phyloP scores from a whole-genome alignment of 2,888 invertebrate genomes.

The Cerastis rubricosa region DNA sequence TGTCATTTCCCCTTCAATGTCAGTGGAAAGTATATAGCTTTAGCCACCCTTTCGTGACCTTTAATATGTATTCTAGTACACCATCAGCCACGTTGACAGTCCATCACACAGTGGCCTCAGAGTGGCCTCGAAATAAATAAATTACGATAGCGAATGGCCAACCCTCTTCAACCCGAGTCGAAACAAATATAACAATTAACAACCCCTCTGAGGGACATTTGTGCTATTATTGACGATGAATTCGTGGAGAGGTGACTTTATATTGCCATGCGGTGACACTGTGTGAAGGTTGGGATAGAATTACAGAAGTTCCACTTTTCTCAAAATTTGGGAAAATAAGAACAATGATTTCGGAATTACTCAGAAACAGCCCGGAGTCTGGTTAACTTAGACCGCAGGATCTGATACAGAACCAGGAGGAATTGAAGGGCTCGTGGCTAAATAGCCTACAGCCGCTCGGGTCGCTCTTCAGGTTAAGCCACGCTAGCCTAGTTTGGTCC shows the following conservation, averaged over 20 bases:
- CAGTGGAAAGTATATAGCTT: background rate
- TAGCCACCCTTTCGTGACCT: slow-evolving; percentile 24
- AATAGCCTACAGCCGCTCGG: too few species aligned
- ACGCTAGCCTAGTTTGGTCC: too few species aligned
- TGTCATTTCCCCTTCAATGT: background rate
- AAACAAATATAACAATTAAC: slow-evolving; percentile 88
- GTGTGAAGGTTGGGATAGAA: slow-evolving; percentile 13
- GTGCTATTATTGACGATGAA: slow-evolving; percentile 83
- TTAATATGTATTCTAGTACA: slow-evolving; percentile 37
- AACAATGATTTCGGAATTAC: background rate
- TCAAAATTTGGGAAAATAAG: slow-evolving; percentile 5
- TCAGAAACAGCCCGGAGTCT: background rate
- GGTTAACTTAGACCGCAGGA: background rate
- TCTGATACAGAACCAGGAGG: too few species aligned
- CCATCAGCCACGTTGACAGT: slow-evolving; percentile 59
- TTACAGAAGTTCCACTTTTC: slow-evolving; percentile 16
- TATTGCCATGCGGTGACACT: slow-evolving; percentile 35
- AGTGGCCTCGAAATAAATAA: slow-evolving; percentile 78
- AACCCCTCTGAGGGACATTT: slow-evolving; percentile 78
- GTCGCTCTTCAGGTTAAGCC: too few species aligned
- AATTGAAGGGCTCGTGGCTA: too few species aligned
- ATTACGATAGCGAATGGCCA: slow-evolving; percentile 74
- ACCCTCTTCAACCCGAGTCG: slow-evolving; percentile 81
- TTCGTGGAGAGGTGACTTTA: slow-evolving; percentile 72
- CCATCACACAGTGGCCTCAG: slow-evolving; percentile 69